These are phyloP conservation scores for Euclidia mi DNA, from an alignment of 2,888 invertebrate species.

Conservation along the genomic window DNA sequence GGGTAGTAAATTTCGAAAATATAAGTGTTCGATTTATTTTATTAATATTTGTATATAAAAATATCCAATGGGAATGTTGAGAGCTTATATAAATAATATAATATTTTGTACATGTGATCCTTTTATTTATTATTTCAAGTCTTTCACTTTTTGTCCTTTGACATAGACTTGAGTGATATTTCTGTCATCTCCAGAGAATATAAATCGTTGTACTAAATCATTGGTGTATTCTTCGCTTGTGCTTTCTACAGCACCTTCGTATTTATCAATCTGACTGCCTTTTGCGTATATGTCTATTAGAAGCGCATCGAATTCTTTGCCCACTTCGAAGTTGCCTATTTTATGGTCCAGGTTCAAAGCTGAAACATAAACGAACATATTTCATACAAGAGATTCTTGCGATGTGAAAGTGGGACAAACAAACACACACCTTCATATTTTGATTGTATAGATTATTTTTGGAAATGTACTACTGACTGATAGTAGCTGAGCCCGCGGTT, in stretches of 20 bases:
- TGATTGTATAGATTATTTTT: too few relatives aligned
- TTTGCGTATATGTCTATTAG: constrained; percentile 91
- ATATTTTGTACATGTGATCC: too few relatives aligned
- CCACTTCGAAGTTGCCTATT: constrained; percentile 94
- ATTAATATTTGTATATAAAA: too few relatives aligned
- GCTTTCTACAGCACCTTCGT: constrained; percentile 78
- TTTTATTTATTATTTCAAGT: constrained; percentile 7
- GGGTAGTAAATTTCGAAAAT: too few relatives aligned
- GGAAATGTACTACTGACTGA: too few relatives aligned
- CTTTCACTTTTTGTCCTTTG: constrained; percentile 88
- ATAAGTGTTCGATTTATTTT: too few relatives aligned
- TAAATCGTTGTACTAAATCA: constrained; percentile 93
- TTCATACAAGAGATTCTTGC: not conserved
- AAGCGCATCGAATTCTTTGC: constrained; percentile 97
- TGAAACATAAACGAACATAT: constrained; percentile 68
- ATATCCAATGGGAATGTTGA: too few relatives aligned
- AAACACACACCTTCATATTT: too few relatives aligned
- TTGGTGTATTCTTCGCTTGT: constrained; percentile 81
- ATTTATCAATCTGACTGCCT: constrained; percentile 67
- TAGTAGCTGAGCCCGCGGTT: too few relatives aligned
- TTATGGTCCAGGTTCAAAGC: constrained; percentile 93
- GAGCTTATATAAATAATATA: too few relatives aligned
- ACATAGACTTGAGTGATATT: constrained; percentile 95
- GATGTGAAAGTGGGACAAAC: too few relatives aligned
- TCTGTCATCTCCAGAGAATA: constrained; percentile 95